phyloP scores from a whole-genome alignment of 2,888 invertebrate species.

The Tinea semifulvella region DNA sequence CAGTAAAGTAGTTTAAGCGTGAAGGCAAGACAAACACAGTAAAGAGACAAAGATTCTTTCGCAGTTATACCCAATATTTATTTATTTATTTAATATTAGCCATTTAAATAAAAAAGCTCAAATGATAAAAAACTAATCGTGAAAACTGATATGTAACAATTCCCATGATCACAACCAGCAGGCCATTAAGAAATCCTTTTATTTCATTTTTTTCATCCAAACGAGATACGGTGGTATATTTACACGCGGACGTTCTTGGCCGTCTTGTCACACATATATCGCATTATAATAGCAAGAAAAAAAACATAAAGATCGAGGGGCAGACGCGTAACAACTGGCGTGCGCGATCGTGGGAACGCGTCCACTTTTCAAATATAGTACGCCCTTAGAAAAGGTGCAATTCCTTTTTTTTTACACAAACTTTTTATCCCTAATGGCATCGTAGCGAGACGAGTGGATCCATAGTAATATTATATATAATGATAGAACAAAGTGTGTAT shows the following conservation, averaged over 20 bases:
- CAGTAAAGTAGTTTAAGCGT: too few species aligned
- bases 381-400: slow-evolving; percentile 64
- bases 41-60: too few species aligned
- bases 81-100: too few species aligned
- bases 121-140: too few species aligned
- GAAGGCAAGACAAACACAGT: too few species aligned
- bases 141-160: too few species aligned
- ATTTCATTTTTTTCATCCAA: not conserved
- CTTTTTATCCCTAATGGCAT: slow-evolving; percentile 51
- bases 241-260: slow-evolving; percentile 8
- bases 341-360: slow-evolving; percentile 64
- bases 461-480: too few species aligned
- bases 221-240: slow-evolving; percentile 9
- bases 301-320: slow-evolving; percentile 35
- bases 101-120: too few species aligned
- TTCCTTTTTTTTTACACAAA: slow-evolving; percentile 43
- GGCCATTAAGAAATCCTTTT: slow-evolving; percentile 2
- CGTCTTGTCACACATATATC: slow-evolving; percentile 16
- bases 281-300: slow-evolving; percentile 32
- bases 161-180: slow-evolving; percentile 3
- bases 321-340: slow-evolving; percentile 60
- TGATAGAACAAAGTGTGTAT: too few species aligned
- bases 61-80: too few species aligned
- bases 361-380: slow-evolving; percentile 60
- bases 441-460: slow-evolving; percentile 34